A percentile compares a stretch with the other conserved stretches of the same genome.
Conservation (phyloP, 2,113 vertebrate genomes). For the Corydoras maculifer region DNA sequence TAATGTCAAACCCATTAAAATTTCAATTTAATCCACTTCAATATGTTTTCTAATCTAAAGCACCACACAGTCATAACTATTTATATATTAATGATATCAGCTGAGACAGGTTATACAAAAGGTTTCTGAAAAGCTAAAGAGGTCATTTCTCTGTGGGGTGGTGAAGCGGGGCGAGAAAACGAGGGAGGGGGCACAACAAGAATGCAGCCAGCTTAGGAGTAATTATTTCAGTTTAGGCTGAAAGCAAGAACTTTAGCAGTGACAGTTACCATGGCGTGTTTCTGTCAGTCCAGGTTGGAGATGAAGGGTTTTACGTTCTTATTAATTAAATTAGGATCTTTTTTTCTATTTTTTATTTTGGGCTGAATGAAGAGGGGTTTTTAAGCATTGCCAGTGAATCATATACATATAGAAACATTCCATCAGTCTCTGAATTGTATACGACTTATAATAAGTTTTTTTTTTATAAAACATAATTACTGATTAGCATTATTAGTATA, state of each 20-base stretch:
- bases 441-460: no score
- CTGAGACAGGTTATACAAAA: constrained; percentile 17
- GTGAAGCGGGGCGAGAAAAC: constrained; percentile 12
- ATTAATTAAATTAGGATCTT: no score
- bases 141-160: constrained; percentile 25
- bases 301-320: no score
- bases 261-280: constrained; percentile 67
- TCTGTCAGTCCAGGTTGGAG: constrained; percentile 54
- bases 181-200: constrained; percentile 2
- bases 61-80: not conserved
- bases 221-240: constrained; percentile 30
- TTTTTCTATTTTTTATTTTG: no score
- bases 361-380: no score
- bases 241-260: constrained; percentile 16
- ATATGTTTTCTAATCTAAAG: not conserved
- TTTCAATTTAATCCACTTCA: not conserved
- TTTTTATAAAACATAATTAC: no score
- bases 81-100: constrained; percentile 27
- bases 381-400: no score
- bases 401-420: no score
- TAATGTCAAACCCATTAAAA: no score
- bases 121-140: constrained; percentile 19
- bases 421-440: no score
- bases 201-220: constrained; percentile 15
- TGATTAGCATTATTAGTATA: no score